These are phyloP conservation scores for Hesperophylax magnus DNA, from an alignment of 1,140 invertebrate species.

Conservation along the genomic window DNA sequence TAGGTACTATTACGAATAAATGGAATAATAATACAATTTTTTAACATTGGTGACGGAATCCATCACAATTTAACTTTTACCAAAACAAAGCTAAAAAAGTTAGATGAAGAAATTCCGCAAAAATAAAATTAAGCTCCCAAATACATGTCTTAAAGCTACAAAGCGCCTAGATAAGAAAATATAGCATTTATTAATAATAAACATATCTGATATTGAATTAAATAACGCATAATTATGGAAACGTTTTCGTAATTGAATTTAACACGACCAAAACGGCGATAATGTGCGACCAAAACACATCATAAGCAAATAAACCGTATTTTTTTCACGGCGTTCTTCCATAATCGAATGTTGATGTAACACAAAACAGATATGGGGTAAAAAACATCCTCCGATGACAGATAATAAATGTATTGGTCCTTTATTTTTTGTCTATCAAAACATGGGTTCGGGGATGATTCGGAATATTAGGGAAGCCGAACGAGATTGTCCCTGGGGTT, in stretches of 20 bases:
- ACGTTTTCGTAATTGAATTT: neutral
- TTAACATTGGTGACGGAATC: no score
- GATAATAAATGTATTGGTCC: constrained; percentile 45
- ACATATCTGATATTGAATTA: no score
- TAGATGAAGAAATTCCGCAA: no score
- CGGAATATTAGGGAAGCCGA: neutral
- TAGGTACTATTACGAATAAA: no score
- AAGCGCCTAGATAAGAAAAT: no score
- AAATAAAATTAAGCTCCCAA: no score
- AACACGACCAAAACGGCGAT: neutral
- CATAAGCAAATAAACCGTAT: neutral
- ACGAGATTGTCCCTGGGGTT: neutral
- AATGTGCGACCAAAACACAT: neutral
- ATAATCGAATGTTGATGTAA: neutral
- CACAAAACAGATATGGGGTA: neutral
- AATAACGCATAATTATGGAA: no score
- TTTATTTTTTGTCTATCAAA: constrained; percentile 42
- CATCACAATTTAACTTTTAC: no score
- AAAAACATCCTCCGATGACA: constrained; percentile 27
- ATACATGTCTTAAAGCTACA: no score
- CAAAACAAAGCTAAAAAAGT: no score
- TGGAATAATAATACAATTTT: no score
- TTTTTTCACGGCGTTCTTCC: neutral
- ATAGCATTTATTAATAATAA: no score
- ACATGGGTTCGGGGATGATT: constrained; percentile 7